These are phyloP conservation scores for Zaprionus capensis DNA, from an alignment of 1,140 invertebrate species.

Conservation along the genomic window DNA sequence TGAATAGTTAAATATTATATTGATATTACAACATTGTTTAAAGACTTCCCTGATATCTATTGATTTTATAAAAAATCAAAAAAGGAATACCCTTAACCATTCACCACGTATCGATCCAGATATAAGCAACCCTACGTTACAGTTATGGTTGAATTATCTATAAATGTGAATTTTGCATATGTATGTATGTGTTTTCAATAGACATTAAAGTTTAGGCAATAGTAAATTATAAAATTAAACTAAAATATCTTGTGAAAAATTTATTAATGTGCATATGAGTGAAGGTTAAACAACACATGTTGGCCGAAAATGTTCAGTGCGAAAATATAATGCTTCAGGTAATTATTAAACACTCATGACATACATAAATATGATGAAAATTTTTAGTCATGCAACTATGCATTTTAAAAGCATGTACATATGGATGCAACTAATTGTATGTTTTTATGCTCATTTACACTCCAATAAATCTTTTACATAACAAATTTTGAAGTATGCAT, in stretches of 20 bases:
- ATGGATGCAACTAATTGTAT: background rate
- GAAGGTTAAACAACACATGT: conserved; percentile 11
- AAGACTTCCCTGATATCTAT: background rate
- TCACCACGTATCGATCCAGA: background rate
- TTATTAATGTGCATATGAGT: conserved; percentile 44
- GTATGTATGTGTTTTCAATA: conserved; percentile 44
- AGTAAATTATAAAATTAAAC: conserved; percentile 41
- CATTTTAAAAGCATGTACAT: background rate
- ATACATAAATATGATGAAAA: background rate
- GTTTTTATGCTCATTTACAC: background rate
- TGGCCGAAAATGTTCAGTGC: conserved; percentile 31
- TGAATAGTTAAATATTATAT: too few relatives aligned
- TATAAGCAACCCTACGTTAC: conserved; percentile 1
- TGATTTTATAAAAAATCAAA: background rate
- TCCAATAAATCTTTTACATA: background rate
- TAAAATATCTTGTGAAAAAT: conserved; percentile 38
- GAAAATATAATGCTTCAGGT: conserved; percentile 36
- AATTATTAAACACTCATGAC: conserved; percentile 25
- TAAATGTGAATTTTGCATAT: conserved; percentile 27
- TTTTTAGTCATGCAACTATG: background rate
- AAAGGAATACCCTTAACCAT: background rate
- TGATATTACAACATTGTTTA: too few relatives aligned
- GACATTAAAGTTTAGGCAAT: conserved; percentile 46
- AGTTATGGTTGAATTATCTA: background rate
- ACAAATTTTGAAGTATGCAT: background rate